Evolutionary conservation across 2,888 invertebrate genomes (phyloP).

Genomic region (Andrena haemorrhoa): DNA sequence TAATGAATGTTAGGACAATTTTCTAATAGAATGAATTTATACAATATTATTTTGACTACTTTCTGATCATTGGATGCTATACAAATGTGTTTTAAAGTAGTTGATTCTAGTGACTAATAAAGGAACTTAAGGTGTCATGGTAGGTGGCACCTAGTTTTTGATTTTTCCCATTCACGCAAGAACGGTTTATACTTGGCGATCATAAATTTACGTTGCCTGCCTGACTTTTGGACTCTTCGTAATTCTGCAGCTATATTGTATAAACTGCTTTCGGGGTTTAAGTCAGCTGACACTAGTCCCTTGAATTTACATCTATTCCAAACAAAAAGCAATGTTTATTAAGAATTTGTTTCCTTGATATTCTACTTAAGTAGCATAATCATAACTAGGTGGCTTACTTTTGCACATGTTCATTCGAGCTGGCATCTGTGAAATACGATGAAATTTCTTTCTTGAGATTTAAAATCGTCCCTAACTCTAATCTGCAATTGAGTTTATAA

Average conservation of each 20-base stretch:
- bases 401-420: slow-evolving; percentile 40
- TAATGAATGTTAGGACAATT: background rate
- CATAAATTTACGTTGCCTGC: slow-evolving; percentile 36
- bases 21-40: no score
- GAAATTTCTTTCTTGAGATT: slow-evolving; percentile 62
- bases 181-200: slow-evolving; percentile 49
- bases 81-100: background rate
- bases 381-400: slow-evolving; percentile 34
- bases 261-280: slow-evolving; percentile 57
- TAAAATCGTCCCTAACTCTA: slow-evolving; percentile 73
- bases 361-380: background rate
- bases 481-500: slow-evolving; percentile 52
- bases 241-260: slow-evolving; percentile 58
- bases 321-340: background rate
- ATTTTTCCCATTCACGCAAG: background rate
- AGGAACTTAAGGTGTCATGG: background rate
- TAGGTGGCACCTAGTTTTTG: slow-evolving; percentile 24
- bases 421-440: slow-evolving; percentile 56
- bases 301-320: slow-evolving; percentile 63
- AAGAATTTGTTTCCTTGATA: background rate
- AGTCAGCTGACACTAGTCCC: slow-evolving; percentile 7
- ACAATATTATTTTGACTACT: background rate
- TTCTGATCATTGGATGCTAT: background rate
- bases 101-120: background rate
- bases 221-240: slow-evolving; percentile 38